Evolutionary conservation across 2,888 invertebrate genomes (phyloP), one percentile per base, ranked within the genome.

Genomic region (Cryptosula pallasiana): DNA sequence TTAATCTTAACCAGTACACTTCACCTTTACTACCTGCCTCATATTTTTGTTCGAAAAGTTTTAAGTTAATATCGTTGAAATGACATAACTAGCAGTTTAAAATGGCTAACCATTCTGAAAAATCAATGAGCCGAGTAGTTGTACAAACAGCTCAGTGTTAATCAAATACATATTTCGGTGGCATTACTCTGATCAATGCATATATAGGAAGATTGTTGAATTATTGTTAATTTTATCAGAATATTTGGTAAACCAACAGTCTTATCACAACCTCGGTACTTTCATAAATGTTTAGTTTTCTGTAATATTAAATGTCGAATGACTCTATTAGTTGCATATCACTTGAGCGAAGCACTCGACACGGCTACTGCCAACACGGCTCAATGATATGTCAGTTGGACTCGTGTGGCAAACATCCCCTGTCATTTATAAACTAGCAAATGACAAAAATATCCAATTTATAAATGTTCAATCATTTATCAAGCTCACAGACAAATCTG

Each of bases 101-200:
- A 45, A 13, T 20, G 45, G 45, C 20, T 45, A 45, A 20, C 45
- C 45, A 45, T 45, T 45, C 45, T 45, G 5, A 45, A 45, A 45
- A 45, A 45, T 45, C 45, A 45, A 45, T 45, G 45, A 20, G 9
- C 45, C 45, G 20, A 45, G 45, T 45, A 5, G 45, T 20, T 45
- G 45, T 45, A 45, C 45, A 57, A 16, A 57, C 57, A 57, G n/a
- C 57, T 5, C n/a, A 25, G 5, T 57, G n/a, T 25, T 57, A 57
- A 57, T 57, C 57, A 57, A 57, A 63, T 63, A 63, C 45, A 27
- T 63, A 63, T 32, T 63, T 32, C 63, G 27, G 63, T 63, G 63
- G 63, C 63, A 63, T 32, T 63, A 32, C 32, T 63, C 20, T 29
- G 20, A 13, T 45, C 45, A 20, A 45, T 5, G 9, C 45, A 45